These are phyloP conservation scores for Dorcus hopei DNA, from an alignment of 2,888 invertebrate genomes.

Conservation along the genomic window DNA sequence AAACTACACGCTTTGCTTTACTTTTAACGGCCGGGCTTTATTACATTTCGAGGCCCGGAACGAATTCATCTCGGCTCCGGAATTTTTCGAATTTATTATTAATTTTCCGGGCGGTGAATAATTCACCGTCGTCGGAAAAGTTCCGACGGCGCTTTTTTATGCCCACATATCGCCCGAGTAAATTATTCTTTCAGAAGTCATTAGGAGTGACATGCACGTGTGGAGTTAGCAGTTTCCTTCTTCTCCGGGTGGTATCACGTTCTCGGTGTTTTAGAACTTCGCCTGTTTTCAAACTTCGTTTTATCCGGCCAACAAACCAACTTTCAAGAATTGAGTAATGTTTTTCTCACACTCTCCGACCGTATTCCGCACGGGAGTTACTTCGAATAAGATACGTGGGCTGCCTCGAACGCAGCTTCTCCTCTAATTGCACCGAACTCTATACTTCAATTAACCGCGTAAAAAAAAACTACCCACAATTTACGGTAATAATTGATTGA, in stretches of 20 bases:
- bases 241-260: constrained; percentile 33
- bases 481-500: too few relatives aligned
- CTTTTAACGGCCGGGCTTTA: constrained; percentile 2
- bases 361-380: too few relatives aligned
- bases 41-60: neutral
- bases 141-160: neutral
- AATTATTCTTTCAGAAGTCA: constrained; percentile 33
- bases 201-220: constrained; percentile 34
- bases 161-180: constrained; percentile 12
- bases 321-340: too few relatives aligned
- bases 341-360: too few relatives aligned
- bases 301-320: constrained; percentile 22
- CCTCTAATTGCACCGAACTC: too few relatives aligned
- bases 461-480: too few relatives aligned
- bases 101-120: too few relatives aligned
- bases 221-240: constrained; percentile 36
- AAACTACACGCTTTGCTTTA: constrained; percentile 22
- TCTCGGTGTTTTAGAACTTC: constrained; percentile 33
- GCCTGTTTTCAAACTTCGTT: constrained; percentile 33
- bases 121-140: too few relatives aligned
- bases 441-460: too few relatives aligned
- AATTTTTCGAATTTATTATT: too few relatives aligned
- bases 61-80: neutral
- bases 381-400: too few relatives aligned
- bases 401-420: too few relatives aligned